Evolutionary conservation across 2,888 invertebrate genomes (phyloP).

Genomic region (Congeria kusceri): DNA sequence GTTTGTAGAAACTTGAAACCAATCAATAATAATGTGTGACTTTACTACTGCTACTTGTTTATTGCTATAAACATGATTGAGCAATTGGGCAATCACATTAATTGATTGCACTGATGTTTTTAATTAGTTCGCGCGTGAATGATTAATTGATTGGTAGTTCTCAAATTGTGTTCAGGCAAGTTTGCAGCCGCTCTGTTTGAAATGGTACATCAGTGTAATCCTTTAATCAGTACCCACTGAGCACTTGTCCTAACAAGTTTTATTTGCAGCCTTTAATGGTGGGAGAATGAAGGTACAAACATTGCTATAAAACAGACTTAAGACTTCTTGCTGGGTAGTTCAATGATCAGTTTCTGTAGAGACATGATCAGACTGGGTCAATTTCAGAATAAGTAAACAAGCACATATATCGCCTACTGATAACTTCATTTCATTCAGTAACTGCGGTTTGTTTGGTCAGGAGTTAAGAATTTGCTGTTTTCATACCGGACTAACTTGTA

Average conservation of each 20-base stretch:
- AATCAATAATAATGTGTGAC: no score
- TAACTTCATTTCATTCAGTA: conserved; percentile 9
- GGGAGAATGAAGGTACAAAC: conserved; percentile 22
- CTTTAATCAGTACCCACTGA: not conserved
- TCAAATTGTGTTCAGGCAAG: no score
- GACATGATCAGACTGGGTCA: not conserved
- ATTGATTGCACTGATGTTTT: no score
- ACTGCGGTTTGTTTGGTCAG: conserved; percentile 1
- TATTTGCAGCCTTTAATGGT: conserved; percentile 27
- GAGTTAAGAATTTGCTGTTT: not conserved
- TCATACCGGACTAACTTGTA: not conserved
- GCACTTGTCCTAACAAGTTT: conserved; percentile 31
- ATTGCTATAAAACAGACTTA: not conserved
- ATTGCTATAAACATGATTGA: no score
- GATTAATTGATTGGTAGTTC: no score
- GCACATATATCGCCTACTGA: not conserved
- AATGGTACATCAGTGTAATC: conserved; percentile 10
- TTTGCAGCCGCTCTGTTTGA: no score
- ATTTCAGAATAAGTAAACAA: not conserved
- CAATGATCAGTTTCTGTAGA: not conserved
- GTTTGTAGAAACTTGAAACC: no score
- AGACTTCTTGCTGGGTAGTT: not conserved
- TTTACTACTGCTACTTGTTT: no score
- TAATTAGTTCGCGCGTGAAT: no score
- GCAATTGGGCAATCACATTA: no score